Conservation (phyloP, 2,888 invertebrate species). For the Coenonympha arcania region DNA sequence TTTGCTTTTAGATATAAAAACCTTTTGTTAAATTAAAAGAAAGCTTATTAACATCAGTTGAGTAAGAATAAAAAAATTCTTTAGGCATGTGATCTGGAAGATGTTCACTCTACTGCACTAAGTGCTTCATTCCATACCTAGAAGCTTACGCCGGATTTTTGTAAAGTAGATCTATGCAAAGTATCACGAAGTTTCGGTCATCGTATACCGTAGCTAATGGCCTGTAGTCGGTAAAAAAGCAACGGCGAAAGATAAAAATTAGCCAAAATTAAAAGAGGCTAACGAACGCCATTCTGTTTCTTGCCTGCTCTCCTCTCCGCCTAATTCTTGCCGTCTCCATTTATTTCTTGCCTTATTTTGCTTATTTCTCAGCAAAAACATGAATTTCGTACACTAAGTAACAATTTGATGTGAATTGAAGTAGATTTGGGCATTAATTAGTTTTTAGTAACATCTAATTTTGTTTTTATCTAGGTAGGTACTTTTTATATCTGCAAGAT, state of each 20-base stretch:
- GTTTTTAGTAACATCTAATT: not conserved
- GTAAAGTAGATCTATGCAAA: too few relatives aligned
- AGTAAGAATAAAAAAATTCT: too few relatives aligned
- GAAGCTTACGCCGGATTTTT: too few relatives aligned
- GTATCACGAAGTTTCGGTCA: slow-evolving; percentile 41
- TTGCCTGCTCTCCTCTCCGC: slow-evolving; percentile 24
- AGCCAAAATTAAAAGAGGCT: slow-evolving; percentile 74
- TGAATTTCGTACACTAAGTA: slow-evolving; percentile 5
- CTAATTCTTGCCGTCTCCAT: slow-evolving; percentile 11
- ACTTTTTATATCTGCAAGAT: too few relatives aligned
- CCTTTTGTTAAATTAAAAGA: too few relatives aligned
- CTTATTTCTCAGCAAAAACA: slow-evolving; percentile 17
- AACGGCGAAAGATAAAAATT: slow-evolving; percentile 70
- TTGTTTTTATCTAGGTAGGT: not conserved
- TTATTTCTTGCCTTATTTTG: slow-evolving; percentile 10
- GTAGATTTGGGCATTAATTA: not conserved
- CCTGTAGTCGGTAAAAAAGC: slow-evolving; percentile 65
- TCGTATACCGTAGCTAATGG: slow-evolving; percentile 53
- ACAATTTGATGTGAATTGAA: slow-evolving; percentile 6
- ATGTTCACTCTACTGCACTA: too few relatives aligned
- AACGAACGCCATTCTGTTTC: slow-evolving; percentile 67
- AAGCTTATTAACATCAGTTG: too few relatives aligned
- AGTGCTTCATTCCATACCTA: too few relatives aligned
- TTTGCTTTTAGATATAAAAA: too few relatives aligned
- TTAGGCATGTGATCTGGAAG: too few relatives aligned